Conservation (phyloP, 2,888 invertebrate species). For the Callyntrura sp. region DNA sequence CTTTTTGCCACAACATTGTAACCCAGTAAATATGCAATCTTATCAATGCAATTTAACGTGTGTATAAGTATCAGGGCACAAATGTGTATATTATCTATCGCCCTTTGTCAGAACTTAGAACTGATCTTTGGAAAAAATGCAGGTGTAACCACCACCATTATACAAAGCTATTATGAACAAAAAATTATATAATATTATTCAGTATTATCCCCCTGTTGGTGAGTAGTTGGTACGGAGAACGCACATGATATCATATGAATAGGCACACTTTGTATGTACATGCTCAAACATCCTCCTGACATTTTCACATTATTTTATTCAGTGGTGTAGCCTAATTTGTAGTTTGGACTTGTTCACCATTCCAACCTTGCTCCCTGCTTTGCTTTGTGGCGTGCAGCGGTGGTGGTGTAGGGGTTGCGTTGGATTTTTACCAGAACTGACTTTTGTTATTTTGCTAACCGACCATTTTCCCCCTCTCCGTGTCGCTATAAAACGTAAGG, state of each 20-base stretch:
- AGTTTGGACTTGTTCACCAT: slow-evolving; percentile 54
- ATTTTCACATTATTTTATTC: neutral
- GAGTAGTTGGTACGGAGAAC: neutral
- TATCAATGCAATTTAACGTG: neutral
- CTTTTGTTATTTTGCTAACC: slow-evolving; percentile 32
- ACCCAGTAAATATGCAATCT: neutral
- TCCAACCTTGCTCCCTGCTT: slow-evolving; percentile 60
- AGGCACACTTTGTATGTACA: neutral
- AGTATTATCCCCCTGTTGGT: neutral
- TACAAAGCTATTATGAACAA: neutral
- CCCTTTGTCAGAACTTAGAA: slow-evolving; percentile 20
- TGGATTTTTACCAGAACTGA: slow-evolving; percentile 20
- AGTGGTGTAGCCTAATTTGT: slow-evolving; percentile 63
- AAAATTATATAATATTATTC: neutral
- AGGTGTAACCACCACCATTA: slow-evolving; percentile 24
- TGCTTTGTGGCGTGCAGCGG: neutral
- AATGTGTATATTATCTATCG: neutral
- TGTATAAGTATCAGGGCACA: neutral
- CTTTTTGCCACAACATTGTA: neutral
- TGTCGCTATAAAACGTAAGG: neutral
- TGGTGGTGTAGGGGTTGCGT: neutral
- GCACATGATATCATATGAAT: no score
- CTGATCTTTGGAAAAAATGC: slow-evolving; percentile 35
- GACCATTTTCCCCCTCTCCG: slow-evolving; percentile 29
- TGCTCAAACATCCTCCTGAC: neutral